Conservation (phyloP, 2,888 invertebrate genomes). For the Ennomos erosarius region DNA sequence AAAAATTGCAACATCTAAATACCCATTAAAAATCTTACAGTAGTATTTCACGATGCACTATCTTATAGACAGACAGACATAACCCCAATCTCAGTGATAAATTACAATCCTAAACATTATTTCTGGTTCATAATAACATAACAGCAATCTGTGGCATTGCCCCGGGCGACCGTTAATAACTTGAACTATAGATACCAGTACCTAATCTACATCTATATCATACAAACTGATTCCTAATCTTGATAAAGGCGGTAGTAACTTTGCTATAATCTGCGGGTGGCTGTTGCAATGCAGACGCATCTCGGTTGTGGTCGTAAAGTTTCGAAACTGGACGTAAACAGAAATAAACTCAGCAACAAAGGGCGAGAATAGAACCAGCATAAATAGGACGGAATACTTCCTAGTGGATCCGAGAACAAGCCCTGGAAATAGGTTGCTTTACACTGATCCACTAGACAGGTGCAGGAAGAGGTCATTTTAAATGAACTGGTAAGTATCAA, state of each 20-base stretch:
- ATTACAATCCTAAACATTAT: conserved; percentile 52
- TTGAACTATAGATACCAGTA: conserved; percentile 30
- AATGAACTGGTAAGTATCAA: no score
- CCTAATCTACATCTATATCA: conserved; percentile 5
- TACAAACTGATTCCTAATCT: conserved; percentile 15
- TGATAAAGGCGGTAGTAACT: conserved; percentile 12
- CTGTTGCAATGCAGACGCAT: conserved; percentile 74
- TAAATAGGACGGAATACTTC: conserved; percentile 77
- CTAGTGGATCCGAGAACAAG: conserved; percentile 65
- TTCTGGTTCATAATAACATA: conserved; percentile 47
- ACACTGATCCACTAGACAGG: conserved; percentile 10
- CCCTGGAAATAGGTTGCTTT: conserved; percentile 58
- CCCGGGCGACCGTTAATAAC: conserved; percentile 73
- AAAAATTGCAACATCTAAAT: conserved; percentile 12
- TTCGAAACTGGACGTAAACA: conserved; percentile 81
- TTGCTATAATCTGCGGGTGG: conserved; percentile 29
- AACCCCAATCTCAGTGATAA: conserved; percentile 40
- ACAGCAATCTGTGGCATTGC: conserved; percentile 50
- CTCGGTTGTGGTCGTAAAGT: conserved; percentile 72
- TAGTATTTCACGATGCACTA: conserved; percentile 24
- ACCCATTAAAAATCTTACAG: conserved; percentile 19
- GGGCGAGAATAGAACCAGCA: conserved; percentile 57
- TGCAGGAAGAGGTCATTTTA: background rate
- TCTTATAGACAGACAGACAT: conserved; percentile 23
- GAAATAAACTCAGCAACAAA: conserved; percentile 81